Base-by-base conservation (phyloP, 92 coral and sea anemone species). In the Palythoa grandis region DNA sequence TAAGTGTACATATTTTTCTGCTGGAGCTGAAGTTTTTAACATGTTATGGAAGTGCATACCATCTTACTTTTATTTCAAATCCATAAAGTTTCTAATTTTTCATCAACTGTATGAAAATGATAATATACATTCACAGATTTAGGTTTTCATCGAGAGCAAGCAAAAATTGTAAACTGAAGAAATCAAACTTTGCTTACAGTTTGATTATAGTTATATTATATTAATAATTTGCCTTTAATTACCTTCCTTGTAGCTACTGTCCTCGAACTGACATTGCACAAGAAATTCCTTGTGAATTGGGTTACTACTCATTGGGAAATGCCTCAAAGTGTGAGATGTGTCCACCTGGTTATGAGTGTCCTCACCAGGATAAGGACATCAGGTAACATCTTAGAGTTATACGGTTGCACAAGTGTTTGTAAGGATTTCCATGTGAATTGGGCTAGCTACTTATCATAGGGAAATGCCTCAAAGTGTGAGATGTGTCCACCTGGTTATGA, bases 321-420 rank as follows among this genome's bases (percentile, higher is more conserved):
- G 95, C 98, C 0, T 94, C 98, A 56, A 82, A 91, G 20, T 96
- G 98, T 85, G 92, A 94, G 6, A 95, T 95, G 88, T 96, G 99
- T 67, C 99, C 98, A 0, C 93, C 92, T 37, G 99, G 99, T 1
- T 96, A 96, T 40, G 91, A 90, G 86, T 96, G 99, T 48, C 99
- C 99, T 13, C 76, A 86, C 66, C 95, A 96, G 90, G 89, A 95
- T 82, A 94, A 86, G 24, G 99, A 91, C 50, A 83, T 82, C 83
- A 92, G 95, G 99, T 96, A 82, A 23, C 4, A 16, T 13, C 8
- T 3, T 1, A 10, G 20, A 2, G 20, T 54, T n/a, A n/a, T n/a
- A n/a, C 6, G 47, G 3, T 3, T 40, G 47, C 47, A 40, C 47
- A 40, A 40, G 4, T 40, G 47, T 40, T 40, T 40, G 47, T 40